Evolutionary conservation across 1,140 invertebrate genomes (phyloP).

Genomic region (Conopomorpha cramerella): DNA sequence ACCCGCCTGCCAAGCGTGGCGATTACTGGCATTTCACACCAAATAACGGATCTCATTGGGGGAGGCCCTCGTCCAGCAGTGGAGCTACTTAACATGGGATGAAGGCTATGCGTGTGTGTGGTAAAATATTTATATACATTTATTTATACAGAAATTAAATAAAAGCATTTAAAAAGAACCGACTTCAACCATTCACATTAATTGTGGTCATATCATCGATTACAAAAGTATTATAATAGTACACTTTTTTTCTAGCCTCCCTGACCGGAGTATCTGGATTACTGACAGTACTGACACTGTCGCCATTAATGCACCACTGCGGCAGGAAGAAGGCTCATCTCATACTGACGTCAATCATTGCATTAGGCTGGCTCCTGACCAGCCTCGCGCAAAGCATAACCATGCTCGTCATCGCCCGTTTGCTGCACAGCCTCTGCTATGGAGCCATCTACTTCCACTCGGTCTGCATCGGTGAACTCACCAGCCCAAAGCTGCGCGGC

Average conservation of each 20-base stretch:
- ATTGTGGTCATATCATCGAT: too few relatives aligned
- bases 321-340: not conserved
- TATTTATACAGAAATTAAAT: too few relatives aligned
- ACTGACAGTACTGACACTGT: not conserved
- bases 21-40: too few relatives aligned
- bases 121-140: too few relatives aligned
- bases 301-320: not conserved
- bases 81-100: too few relatives aligned
- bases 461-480: not conserved
- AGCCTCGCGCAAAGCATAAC: not conserved
- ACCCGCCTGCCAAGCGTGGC: too few relatives aligned
- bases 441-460: not conserved
- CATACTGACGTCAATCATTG: not conserved
- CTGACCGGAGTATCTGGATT: not conserved
- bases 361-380: not conserved
- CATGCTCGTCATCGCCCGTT: not conserved
- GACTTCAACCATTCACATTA: too few relatives aligned
- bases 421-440: not conserved
- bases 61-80: too few relatives aligned
- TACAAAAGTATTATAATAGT: too few relatives aligned
- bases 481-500: not conserved
- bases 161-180: too few relatives aligned
- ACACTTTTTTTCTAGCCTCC: not conserved
- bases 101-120: too few relatives aligned
- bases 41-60: too few relatives aligned